These are phyloP conservation scores for Grapholita molesta DNA, from an alignment of 1,140 invertebrate species.

Conservation along the genomic window DNA sequence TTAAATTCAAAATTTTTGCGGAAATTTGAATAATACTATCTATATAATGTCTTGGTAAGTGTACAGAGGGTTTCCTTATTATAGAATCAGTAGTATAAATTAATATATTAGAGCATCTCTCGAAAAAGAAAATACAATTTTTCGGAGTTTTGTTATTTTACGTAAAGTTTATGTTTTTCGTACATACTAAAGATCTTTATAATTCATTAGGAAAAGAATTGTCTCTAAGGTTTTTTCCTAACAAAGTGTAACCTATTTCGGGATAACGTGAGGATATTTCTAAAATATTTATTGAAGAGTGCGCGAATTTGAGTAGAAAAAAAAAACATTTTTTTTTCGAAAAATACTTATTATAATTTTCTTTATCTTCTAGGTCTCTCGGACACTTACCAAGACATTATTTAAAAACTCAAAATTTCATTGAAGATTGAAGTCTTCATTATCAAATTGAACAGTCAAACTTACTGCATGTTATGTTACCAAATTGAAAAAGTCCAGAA, in stretches of 20 bases:
- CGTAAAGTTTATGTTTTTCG: too few species aligned
- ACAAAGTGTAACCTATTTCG: too few species aligned
- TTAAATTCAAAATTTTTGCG: not conserved
- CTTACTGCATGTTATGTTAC: not conserved
- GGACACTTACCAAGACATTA: not conserved
- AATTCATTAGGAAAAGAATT: too few species aligned
- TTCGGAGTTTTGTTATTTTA: too few species aligned
- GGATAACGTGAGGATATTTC: too few species aligned
- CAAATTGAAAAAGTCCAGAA: not conserved
- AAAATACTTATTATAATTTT: not conserved
- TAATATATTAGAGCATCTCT: too few species aligned
- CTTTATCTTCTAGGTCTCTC: not conserved
- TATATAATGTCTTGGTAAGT: not conserved
- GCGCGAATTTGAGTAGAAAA: too few species aligned
- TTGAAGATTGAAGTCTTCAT: not conserved
- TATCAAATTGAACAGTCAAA: not conserved
- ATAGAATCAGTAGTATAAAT: not conserved
- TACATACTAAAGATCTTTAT: too few species aligned
- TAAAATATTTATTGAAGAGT: too few species aligned
- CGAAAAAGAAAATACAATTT: too few species aligned
- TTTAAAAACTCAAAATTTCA: not conserved
- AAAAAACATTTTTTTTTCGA: too few species aligned
- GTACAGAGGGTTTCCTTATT: not conserved
- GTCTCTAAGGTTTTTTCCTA: too few species aligned
- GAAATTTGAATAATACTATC: not conserved